Evolutionary conservation across 2,888 invertebrate species (phyloP).

Genomic region (Ormyrus pomaceus): DNA sequence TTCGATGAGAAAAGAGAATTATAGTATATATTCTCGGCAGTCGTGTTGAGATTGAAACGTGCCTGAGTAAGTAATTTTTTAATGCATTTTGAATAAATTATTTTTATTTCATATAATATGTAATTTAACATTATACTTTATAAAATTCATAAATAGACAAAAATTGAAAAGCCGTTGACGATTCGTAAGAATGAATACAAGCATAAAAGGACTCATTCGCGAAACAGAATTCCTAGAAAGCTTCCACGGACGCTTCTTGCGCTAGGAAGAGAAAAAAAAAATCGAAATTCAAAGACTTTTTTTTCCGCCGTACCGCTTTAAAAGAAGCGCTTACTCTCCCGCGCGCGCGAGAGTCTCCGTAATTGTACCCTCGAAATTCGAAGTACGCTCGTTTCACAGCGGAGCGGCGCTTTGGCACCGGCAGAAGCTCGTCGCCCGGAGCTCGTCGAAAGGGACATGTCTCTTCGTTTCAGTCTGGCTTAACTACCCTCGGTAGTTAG

Average conservation of each 20-base stretch:
- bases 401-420: no score
- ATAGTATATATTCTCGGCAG: no score
- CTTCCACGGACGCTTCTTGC: conserved; percentile 14
- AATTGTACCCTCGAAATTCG: conserved; percentile 55
- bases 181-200: no score
- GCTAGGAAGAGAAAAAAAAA: conserved; percentile 14
- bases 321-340: conserved; percentile 9
- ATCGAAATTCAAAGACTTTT: conserved; percentile 8
- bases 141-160: no score
- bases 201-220: no score
- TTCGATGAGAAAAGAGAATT: no score
- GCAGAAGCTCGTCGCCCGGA: background rate
- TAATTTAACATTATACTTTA: no score
- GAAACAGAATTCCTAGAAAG: conserved; percentile 20
- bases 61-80: no score
- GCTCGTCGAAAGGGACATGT: conserved; percentile 66
- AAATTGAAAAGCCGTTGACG: no score
- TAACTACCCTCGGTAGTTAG: conserved; percentile 70
- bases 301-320: background rate
- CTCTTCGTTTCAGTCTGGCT: conserved; percentile 67
- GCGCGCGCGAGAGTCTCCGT: conserved; percentile 25
- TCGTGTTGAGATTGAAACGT: no score
- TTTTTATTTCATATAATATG: no score
- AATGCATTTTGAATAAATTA: no score
- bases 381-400: conserved; percentile 18